Percentiles rank a stretch among this genome's conserved stretches.
These are phyloP conservation scores for Drosophila borborema DNA, from an alignment of 2,888 invertebrate genomes.

Conservation along the genomic window DNA sequence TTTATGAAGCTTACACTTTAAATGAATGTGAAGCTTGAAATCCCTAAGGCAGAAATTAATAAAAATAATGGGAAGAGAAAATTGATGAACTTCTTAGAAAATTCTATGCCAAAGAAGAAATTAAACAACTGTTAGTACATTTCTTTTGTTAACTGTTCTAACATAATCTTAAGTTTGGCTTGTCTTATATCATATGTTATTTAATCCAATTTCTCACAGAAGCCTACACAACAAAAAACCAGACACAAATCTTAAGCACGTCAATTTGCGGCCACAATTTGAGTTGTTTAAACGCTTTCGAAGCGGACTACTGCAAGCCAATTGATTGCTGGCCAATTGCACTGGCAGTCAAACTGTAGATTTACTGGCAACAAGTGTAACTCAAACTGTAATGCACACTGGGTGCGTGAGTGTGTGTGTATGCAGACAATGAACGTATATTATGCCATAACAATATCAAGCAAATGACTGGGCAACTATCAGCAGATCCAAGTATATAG, in stretches of 20 bases:
- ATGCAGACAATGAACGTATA: constrained; percentile 33
- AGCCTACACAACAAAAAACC: constrained; percentile 28
- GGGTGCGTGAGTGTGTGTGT: not conserved
- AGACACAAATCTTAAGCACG: not conserved
- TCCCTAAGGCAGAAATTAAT: not conserved
- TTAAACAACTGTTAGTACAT: not conserved
- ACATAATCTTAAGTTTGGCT: not conserved
- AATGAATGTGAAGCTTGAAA: not conserved
- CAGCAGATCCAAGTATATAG: constrained; percentile 7
- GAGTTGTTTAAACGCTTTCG: constrained; percentile 11
- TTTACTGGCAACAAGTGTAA: constrained; percentile 17
- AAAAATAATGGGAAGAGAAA: not conserved
- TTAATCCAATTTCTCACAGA: constrained; percentile 25
- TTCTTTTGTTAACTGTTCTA: not conserved
- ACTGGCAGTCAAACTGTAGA: constrained; percentile 42
- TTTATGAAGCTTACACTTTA: not conserved
- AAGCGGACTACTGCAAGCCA: constrained; percentile 28
- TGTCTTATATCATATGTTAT: constrained; percentile 17
- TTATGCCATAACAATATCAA: constrained; percentile 76
- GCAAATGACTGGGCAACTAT: constrained; percentile 56
- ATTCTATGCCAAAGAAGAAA: no score
- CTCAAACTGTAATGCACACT: constrained; percentile 34
- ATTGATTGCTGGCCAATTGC: constrained; percentile 47
- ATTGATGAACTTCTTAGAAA: not conserved
- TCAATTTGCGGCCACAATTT: constrained; percentile 33